Evolutionary conservation across 2,113 vertebrate species (phyloP), one percentile per base, ranked within the genome.

Genomic region (Paedocypris sp.): DNA sequence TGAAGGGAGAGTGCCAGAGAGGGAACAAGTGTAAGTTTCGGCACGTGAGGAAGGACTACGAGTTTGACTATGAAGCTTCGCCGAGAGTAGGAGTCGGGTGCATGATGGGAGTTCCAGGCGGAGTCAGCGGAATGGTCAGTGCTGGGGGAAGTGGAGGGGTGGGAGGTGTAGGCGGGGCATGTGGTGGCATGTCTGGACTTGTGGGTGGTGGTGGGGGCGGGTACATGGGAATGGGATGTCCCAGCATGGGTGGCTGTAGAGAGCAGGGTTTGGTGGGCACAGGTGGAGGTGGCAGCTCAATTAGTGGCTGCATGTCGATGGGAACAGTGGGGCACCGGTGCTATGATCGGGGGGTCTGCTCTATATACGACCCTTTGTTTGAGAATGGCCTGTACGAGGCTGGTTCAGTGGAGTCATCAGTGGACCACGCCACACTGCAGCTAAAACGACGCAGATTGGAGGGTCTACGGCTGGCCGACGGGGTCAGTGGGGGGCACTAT

Each of bases 11-110:
- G 64, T 98, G 95, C 78, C 93, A 95, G 64, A 82, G 95, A 15
- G 92, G 92, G 0, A 87, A 90, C 66, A 94, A 94, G 66, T 98
- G 95, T 72, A 98, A 96, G 71, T 98, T 98, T 72, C 89, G 93
- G 20, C 93, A 98, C 49, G 81, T 98, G 23, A 83, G 93, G 63
- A 86, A 93, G 72, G 93, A 96, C 60, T 95, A 80, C 11, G 92
- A n/a, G n/a, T n/a, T n/a, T n/a, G n/a, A 98, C 50, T 93, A 90
- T 15, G 86, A 89, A 11, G 58, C 87, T 53, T 15, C 83, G 4
- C 10, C 53, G 60, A 67, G 86, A 36, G 75, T 75, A 8, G 81
- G 80, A 36, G 78, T 80, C 45, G 72, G 84, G 39, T 60, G 79
- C 23, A 62, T 81, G 19, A 71, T 75, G 64, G 75, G 87, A 20